These are phyloP conservation scores for Hippocampus kuda DNA, from an alignment of 2,797 vertebrate genomes.

Conservation along the genomic window DNA sequence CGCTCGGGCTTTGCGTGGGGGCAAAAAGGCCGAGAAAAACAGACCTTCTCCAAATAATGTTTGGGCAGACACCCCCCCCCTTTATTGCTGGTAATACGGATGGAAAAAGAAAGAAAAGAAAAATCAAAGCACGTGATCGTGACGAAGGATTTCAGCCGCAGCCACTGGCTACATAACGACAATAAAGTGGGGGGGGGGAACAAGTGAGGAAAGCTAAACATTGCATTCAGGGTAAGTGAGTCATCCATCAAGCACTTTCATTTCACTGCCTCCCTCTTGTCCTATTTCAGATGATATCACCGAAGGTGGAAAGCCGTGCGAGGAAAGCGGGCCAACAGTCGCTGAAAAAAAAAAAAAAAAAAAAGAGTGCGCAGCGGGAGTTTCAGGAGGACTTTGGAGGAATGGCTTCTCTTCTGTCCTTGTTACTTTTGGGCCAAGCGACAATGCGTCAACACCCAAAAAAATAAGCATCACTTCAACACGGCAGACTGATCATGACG, in stretches of 20 bases:
- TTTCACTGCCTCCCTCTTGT: constrained; percentile 4
- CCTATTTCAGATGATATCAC: constrained; percentile 10
- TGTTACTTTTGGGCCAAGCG: background rate
- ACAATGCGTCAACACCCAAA: no score
- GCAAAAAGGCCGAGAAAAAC: background rate
- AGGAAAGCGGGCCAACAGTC: background rate
- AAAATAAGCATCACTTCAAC: no score
- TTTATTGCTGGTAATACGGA: no score
- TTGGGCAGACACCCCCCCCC: background rate
- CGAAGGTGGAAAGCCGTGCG: background rate
- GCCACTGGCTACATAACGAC: background rate
- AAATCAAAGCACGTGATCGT: background rate
- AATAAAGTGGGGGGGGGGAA: no score
- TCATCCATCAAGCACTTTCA: constrained; percentile 25
- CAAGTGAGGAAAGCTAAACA: constrained; percentile 9
- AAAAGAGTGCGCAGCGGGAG: background rate
- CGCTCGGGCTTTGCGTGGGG: constrained; percentile 5
- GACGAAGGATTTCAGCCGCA: background rate
- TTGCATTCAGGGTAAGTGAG: background rate
- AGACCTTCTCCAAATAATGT: background rate
- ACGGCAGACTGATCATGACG: no score
- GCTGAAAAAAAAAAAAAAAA: background rate
- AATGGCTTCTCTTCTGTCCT: background rate
- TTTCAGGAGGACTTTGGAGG: constrained; percentile 6
- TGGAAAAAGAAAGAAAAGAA: background rate